Evolutionary conservation across 2,888 invertebrate species (phyloP).

Genomic region (Lithosia quadra): DNA sequence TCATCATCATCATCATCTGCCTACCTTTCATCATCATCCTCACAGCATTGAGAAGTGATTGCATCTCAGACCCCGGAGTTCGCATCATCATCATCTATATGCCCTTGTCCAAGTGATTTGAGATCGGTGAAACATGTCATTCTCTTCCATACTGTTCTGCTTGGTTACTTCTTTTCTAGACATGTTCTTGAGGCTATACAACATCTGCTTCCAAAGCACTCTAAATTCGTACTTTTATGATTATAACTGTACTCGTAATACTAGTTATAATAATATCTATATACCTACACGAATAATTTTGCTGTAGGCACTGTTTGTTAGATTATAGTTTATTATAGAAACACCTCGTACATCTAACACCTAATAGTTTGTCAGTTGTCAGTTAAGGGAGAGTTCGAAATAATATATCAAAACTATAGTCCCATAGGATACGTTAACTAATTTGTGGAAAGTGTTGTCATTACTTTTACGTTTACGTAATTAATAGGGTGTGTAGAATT

Average conservation of each 20-base stretch:
- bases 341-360: conserved; percentile 2
- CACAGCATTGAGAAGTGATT: too few species aligned
- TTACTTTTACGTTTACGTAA: conserved; percentile 1
- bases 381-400: neutral
- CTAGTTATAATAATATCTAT: neutral
- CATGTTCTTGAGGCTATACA: neutral
- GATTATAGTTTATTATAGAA: neutral
- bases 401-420: conserved; percentile 10
- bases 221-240: neutral
- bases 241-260: too few species aligned
- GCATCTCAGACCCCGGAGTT: too few species aligned
- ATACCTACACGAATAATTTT: neutral
- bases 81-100: neutral
- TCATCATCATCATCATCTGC: neutral
- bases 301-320: neutral
- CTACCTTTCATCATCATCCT: neutral
- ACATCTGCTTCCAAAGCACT: neutral
- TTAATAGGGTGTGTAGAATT: conserved; percentile 5
- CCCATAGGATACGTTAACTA: neutral
- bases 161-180: neutral
- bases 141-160: neutral
- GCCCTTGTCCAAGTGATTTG: neutral
- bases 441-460: conserved; percentile 12
- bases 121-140: neutral
- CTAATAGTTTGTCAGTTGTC: neutral